Evolutionary conservation across 2,797 vertebrate species (phyloP), one percentile per base, ranked within the genome.

Genomic region (Nasua narica): DNA sequence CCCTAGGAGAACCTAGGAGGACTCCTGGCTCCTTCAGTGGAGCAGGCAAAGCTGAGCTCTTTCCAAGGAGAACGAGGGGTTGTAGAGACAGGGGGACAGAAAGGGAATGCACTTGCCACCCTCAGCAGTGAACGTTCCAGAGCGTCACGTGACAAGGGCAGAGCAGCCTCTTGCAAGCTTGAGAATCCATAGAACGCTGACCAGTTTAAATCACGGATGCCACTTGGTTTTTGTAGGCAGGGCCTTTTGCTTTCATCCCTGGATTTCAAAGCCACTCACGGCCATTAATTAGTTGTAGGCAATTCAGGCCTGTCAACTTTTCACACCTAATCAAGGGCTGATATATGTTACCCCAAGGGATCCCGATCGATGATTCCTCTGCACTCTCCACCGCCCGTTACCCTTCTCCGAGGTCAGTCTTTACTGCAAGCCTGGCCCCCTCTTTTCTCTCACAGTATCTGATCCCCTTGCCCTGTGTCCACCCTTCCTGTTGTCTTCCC

Each of bases 221-320:
- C 40, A 18, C 84, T 86, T 91, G 83, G 69, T 72, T 96, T 95
- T 90, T 58, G 79, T 82, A 91, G 90, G 65, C 87, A 92, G 88
- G 69, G 62, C 0, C 70, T 83, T 96, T 92, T 60, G 86, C 93
- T 97, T 97, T 97, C 83, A 96, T 94, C 93, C 94, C 86, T 85
- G 87, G 89, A 97, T 98, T 98, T 96, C 95, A 97, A 97, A 98
- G 95, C 67, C 48, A 88, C 81, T 85, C 91, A 74, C 13, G 93
- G 95, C 76, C 92, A 92, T 97, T 98, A 96, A 97, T 97, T 97
- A 96, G 89, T 74, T 93, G 93, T 96, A 94, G 96, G 97, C 67
- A 94, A 96, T 97, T 95, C 93, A 91, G 32, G 46, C 87, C 94
- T 96, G 92, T 95, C 95, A 96, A 94, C 95, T 83, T 95, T 91